Percentiles rank a stretch among this genome's conserved stretches.
Evolutionary conservation across 2,113 vertebrate genomes (phyloP).

Genomic region (Nibea coibor): DNA sequence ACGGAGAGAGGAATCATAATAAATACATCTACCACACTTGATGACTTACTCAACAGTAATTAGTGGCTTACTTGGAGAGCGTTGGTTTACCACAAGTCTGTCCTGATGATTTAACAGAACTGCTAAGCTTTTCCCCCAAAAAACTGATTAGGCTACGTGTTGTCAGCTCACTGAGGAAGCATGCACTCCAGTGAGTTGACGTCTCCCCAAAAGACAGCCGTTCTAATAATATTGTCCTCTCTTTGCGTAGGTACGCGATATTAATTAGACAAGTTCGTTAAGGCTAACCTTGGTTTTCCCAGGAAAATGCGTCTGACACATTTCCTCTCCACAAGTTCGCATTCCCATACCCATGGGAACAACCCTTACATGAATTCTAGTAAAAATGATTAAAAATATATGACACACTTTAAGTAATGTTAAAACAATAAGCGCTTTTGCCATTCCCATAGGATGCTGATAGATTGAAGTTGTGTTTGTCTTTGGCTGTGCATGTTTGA

Average conservation of each 20-base stretch:
- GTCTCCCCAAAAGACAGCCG: conserved; percentile 55
- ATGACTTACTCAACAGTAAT: conserved; percentile 63
- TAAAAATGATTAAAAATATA: conserved; percentile 82
- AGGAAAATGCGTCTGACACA: conserved; percentile 77
- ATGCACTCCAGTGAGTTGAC: conserved; percentile 64
- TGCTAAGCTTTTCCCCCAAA: conserved; percentile 18
- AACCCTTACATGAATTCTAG: conserved; percentile 60
- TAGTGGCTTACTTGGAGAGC: conserved; percentile 37
- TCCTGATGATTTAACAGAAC: conserved; percentile 47
- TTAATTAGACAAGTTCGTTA: conserved; percentile 83
- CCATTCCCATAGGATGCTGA: conserved; percentile 70
- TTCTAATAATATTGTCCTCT: conserved; percentile 80
- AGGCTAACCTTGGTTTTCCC: conserved; percentile 76
- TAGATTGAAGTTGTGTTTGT: conserved; percentile 71
- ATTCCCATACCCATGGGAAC: conserved; percentile 60
- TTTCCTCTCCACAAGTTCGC: conserved; percentile 65
- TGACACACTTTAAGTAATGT: conserved; percentile 81
- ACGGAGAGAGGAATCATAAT: conserved; percentile 35
- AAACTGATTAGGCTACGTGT: conserved; percentile 54
- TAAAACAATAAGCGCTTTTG: conserved; percentile 79
- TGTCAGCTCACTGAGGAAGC: conserved; percentile 62
- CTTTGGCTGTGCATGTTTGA: conserved; percentile 54
- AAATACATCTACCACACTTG: conserved; percentile 43
- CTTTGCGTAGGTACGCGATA: conserved; percentile 66
- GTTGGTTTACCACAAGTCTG: conserved; percentile 58